A percentile compares a stretch with the other conserved stretches of the same genome.
phyloP scores from a whole-genome alignment of 1,140 invertebrate species.

The Steinernema feltiae region DNA sequence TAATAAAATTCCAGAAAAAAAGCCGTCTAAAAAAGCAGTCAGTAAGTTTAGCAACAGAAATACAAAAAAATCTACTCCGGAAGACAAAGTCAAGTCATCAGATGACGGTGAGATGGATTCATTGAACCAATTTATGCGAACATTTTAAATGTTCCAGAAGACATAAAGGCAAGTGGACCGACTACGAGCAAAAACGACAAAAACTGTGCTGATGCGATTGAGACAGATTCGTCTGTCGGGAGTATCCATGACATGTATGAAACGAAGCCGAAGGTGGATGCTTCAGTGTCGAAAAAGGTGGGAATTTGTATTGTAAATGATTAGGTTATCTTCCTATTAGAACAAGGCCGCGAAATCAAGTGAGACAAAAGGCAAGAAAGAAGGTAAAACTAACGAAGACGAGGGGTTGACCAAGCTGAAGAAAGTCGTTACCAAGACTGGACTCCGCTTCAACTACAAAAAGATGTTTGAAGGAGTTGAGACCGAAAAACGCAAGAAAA shows the following conservation, averaged over 20 bases:
- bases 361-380: not conserved
- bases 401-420: constrained; percentile 6
- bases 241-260: not conserved
- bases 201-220: constrained; percentile 1
- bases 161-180: not conserved
- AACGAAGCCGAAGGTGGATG: not conserved
- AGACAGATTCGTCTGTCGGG: constrained; percentile 20
- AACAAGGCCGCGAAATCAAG: not conserved
- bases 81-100: too few species aligned
- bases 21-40: too few species aligned
- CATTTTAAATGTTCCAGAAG: too few species aligned
- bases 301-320: not conserved
- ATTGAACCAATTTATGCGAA: too few species aligned
- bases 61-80: too few species aligned
- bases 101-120: too few species aligned
- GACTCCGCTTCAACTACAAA: constrained; percentile 24
- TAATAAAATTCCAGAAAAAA: too few species aligned
- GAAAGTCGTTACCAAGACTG: constrained; percentile 16
- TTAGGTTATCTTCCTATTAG: not conserved
- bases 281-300: not conserved
- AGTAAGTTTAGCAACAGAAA: too few species aligned
- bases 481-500: constrained; percentile 14
- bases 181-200: not conserved
- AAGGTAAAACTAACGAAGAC: not conserved
- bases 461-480: constrained; percentile 20